Percentiles rank a stretch among this genome's conserved stretches.
phyloP scores from a whole-genome alignment of 35 echinoderm and acorn worm species.

The Diadema setosum region DNA sequence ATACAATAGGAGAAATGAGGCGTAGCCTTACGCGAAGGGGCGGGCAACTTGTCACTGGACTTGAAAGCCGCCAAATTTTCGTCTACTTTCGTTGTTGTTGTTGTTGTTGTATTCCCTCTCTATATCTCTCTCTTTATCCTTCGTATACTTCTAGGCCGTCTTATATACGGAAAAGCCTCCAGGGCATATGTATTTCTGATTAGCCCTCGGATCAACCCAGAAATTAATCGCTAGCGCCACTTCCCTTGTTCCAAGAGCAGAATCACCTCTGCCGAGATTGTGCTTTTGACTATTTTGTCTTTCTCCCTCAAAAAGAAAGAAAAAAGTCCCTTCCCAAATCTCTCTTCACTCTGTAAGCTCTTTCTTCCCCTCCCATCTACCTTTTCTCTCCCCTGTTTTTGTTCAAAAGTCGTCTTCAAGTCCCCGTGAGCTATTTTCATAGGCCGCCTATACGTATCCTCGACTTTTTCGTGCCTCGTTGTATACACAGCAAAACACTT shows the following conservation, averaged over 20 bases:
- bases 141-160: no score
- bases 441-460: not conserved
- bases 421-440: conserved; percentile 5
- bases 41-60: not conserved
- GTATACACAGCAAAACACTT: conserved; percentile 11
- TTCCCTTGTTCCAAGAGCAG: not conserved
- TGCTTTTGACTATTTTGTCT: not conserved
- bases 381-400: not conserved
- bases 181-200: not conserved
- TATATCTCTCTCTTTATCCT: no score
- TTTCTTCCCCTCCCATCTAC: not conserved
- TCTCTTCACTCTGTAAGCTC: not conserved
- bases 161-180: no score
- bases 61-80: not conserved
- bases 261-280: not conserved
- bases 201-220: not conserved
- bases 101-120: no score
- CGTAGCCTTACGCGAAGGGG: not conserved
- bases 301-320: no score
- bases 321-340: no score
- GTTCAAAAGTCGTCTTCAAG: conserved; percentile 1
- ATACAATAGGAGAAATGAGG: not conserved
- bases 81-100: not conserved
- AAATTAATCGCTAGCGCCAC: not conserved
- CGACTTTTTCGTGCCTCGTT: not conserved